Evolutionary conservation across 1,140 invertebrate species (phyloP).

Genomic region (Asobara japonica): DNA sequence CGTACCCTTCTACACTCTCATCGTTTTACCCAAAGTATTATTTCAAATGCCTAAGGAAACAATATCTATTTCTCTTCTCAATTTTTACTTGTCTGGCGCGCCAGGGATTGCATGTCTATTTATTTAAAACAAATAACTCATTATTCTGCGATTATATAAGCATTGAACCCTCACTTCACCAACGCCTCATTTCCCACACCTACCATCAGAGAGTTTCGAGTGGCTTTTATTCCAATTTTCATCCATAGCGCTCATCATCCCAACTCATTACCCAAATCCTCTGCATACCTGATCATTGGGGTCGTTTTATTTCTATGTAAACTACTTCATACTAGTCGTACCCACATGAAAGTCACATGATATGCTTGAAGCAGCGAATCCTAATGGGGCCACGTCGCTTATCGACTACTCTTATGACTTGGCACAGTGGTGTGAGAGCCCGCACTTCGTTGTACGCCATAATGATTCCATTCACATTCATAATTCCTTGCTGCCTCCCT

Average conservation of each 20-base stretch:
- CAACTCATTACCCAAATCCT: conserved; percentile 51
- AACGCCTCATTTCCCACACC: background rate
- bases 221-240: background rate
- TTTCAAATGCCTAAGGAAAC: no score
- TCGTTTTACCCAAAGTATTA: no score
- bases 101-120: no score
- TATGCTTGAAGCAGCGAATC: background rate
- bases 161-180: no score
- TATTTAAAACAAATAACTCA: no score
- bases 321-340: conserved; percentile 30
- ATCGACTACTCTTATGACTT: conserved; percentile 12
- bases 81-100: no score
- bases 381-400: conserved; percentile 1
- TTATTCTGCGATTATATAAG: no score
- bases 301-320: conserved; percentile 42
- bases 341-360: background rate
- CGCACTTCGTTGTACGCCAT: background rate
- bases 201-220: background rate
- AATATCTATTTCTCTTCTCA: no score
- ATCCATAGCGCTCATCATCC: conserved; percentile 44
- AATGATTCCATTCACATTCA: background rate
- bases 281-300: conserved; percentile 55
- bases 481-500: no score
- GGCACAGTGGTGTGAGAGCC: background rate
- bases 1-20: no score